These are phyloP conservation scores for Turnix velox DNA, from an alignment of 2,113 vertebrate species.

Conservation along the genomic window DNA sequence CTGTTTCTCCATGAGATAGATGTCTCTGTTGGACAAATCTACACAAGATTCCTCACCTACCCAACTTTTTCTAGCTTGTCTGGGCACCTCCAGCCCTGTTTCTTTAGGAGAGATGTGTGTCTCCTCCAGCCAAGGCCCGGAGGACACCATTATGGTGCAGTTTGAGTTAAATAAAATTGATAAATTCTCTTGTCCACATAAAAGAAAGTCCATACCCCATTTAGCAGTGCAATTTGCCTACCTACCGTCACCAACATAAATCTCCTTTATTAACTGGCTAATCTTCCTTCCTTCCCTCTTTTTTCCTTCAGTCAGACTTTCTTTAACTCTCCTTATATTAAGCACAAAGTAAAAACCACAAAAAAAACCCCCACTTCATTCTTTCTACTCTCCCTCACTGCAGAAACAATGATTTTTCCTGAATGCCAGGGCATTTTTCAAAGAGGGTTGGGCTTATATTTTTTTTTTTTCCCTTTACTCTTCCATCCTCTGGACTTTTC, in stretches of 20 bases:
- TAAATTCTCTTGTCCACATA: constrained; percentile 61
- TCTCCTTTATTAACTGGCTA: constrained; percentile 66
- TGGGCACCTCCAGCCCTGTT: not conserved
- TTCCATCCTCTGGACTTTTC: not conserved
- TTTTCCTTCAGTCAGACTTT: constrained; percentile 32
- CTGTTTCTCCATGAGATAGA: not conserved
- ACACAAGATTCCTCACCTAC: not conserved
- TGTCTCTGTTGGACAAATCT: not conserved
- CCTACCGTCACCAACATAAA: constrained; percentile 56
- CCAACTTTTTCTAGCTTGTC: not conserved
- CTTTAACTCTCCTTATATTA: constrained; percentile 35
- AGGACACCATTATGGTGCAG: not conserved
- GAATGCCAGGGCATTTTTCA: not conserved
- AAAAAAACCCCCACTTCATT: not conserved
- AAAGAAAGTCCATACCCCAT: constrained; percentile 64
- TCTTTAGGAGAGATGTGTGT: not conserved
- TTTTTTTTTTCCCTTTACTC: not conserved
- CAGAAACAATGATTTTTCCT: not conserved
- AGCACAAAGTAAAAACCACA: constrained; percentile 25
- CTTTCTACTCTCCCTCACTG: not conserved
- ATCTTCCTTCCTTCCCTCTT: constrained; percentile 47
- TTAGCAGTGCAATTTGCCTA: constrained; percentile 65
- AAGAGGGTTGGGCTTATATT: rapidly evolving
- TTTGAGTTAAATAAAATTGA: constrained; percentile 54
- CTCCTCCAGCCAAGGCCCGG: not conserved